Base-by-base conservation (phyloP, 2,797 vertebrate genomes). In the Periparus ater region DNA sequence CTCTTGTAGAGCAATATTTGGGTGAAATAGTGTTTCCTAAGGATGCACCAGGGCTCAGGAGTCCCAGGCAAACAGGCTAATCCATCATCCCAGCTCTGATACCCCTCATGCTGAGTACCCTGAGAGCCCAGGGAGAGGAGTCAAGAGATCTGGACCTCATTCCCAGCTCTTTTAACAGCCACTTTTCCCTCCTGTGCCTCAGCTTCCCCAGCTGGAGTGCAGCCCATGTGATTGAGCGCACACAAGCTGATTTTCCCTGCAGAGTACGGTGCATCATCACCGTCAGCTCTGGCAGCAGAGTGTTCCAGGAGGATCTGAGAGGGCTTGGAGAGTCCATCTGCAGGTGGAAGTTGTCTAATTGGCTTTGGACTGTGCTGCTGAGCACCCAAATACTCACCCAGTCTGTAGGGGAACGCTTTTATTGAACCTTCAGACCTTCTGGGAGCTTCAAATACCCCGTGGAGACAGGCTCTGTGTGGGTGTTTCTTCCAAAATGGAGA, bases 1-100 rank as follows among this genome's bases (percentile, higher is more conserved):
- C 61, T 93, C 50, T 25, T 68, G 47, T 55, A 68, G 45, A 95
- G 86, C 88, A 94, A 65, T 36, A 58, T 89, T 47, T 76, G 63
- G 67, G 70, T 36, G 15, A 83, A 91, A 54, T 0, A 26, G 10
- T 17, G 61, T 83, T 76, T 85, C 73, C 67, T 76, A 26, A 73
- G 77, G 82, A 93, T 90, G 86, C 53, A 63, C 15, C 0, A 2
- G 89, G 38, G 42, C 13, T 44, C 36, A 67, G 62, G 36, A 62
- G 29, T 32, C 19, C n/a, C 61, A 71, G 62, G 72, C 8, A 42
- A 54, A 71, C 3, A 57, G 36, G 25, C n/a, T 20, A 38, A n/a
- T 10, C 10, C 19, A 34, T 21, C 10, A 2, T 25, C 50, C 53
- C 38, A 50, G 4, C 17, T 42, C 48, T 66, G 32, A 30, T n/a